phyloP scores from a whole-genome alignment of 2,888 invertebrate species.

The Sepiola atlantica region DNA sequence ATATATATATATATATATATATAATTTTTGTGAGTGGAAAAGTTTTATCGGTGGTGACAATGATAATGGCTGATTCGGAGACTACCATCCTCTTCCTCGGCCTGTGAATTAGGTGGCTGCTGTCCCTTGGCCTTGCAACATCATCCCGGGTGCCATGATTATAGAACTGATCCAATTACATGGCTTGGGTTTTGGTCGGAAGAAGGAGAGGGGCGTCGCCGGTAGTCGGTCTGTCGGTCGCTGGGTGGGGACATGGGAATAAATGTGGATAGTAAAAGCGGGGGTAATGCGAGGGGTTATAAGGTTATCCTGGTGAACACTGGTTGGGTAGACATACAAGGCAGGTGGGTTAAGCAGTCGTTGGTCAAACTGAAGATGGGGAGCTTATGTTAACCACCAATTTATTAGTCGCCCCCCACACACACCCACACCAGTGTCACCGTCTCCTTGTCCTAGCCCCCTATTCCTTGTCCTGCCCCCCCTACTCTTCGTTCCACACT shows the following conservation, averaged over 20 bases:
- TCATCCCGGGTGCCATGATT: constrained; percentile 19
- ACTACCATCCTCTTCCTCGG: neutral
- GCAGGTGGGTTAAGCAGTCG: neutral
- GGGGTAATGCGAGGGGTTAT: neutral
- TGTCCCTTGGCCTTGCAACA: neutral
- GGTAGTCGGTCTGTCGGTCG: neutral
- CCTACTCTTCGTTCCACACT: neutral
- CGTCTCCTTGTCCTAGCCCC: neutral
- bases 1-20: neutral
- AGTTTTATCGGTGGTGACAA: neutral
- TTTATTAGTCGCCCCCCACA: neutral
- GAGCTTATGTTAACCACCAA: neutral
- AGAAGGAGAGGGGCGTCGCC: neutral
- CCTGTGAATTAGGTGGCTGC: neutral
- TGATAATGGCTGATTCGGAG: neutral
- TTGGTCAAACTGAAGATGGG: neutral
- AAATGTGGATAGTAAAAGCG: neutral
- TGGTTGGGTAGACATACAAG: neutral
- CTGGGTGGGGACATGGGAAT: neutral
- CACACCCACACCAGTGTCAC: neutral
- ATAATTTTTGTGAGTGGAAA: neutral
- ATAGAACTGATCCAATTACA: constrained; percentile 21
- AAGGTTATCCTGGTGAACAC: neutral
- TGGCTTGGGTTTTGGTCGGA: neutral
- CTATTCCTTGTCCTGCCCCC: neutral